phyloP scores from a whole-genome alignment of 2,888 invertebrate species.

The Allophyes oxyacanthae region DNA sequence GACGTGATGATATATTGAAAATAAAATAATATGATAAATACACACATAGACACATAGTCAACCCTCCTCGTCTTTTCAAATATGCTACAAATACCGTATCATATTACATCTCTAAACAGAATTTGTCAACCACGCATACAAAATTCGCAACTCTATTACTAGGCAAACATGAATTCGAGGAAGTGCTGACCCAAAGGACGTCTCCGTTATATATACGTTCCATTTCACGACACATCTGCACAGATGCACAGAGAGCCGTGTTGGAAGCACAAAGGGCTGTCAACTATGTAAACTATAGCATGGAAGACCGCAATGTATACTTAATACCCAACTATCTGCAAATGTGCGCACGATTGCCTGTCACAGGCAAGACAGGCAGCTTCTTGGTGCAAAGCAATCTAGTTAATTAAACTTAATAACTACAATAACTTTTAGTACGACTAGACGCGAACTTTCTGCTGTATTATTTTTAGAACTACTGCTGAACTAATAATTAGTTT shows the following conservation, averaged over 20 bases:
- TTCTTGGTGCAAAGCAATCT: constrained; percentile 16
- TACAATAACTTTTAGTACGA: background rate
- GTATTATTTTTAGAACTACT: background rate
- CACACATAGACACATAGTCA: too few species aligned
- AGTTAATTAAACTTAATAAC: constrained; percentile 14
- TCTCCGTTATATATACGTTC: constrained; percentile 11
- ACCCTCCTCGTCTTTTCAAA: too few species aligned
- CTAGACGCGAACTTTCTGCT: background rate
- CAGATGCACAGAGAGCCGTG: constrained; percentile 15
- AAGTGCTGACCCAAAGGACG: constrained; percentile 19
- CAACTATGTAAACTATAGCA: constrained; percentile 25
- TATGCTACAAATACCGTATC: too few species aligned
- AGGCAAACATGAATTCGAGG: constrained; percentile 16
- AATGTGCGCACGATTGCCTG: constrained; percentile 33
- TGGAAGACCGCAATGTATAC: constrained; percentile 6
- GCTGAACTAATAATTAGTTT: too few species aligned
- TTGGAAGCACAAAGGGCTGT: constrained; percentile 31
- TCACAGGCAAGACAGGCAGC: constrained; percentile 14
- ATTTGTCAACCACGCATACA: constrained; percentile 2
- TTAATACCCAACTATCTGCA: constrained; percentile 20
- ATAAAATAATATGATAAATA: too few species aligned
- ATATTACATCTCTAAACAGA: background rate
- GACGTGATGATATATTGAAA: too few species aligned
- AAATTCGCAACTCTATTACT: constrained; percentile 18
- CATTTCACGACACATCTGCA: constrained; percentile 28